Base-by-base conservation (phyloP, 2,888 invertebrate species). In the Lasioglossum vierecki region DNA sequence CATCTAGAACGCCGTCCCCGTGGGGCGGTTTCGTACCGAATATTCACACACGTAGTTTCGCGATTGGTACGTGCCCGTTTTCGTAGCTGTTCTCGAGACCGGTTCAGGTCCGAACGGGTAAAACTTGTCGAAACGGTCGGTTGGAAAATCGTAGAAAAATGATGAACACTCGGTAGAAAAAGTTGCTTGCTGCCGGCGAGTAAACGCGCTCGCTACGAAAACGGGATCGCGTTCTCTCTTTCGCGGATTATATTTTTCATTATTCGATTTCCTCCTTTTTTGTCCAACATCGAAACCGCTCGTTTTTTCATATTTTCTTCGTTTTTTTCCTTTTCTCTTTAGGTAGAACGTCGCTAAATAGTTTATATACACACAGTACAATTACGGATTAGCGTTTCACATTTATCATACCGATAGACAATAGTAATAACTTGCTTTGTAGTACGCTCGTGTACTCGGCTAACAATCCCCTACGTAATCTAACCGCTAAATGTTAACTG, bases 401-500 rank as follows among this genome's bases (percentile, higher is more conserved):
- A 91, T 91, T 90, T 89, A 91, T 91, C 91, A 79, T 91, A 89
- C 84, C 88, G 88, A 90, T 88, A 91, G 88, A 91, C 81, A 88
- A 85, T 91, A 88, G 87, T 81, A 79, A 83, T 88, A 89, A 88
- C 80, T 82, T 86, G 83, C 77, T 86, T 44, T 85, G 80, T 86
- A 84, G 86, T 85, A 87, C 79, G 82, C 84, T 83, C 85, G 84
- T 84, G 79, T 90, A 88, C 76, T 88, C 85, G 84, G 78, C 90
- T 91, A 92, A 92, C 90, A 91, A 91, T 91, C 90, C 66, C 87
- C 90, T 92, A 92, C 88, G 77, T 87, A 90, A 71, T 83, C 89
- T 92, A 92, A 86, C 60, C 49, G 81, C 88, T 90, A 90, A 78
- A 87, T 78, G 74, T 84, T 85, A 90, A 90, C 91, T 88, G 90